Evolutionary conservation across 2,888 invertebrate species (phyloP), one percentile per base, ranked within the genome.

Genomic region (Tridacna gigas): DNA sequence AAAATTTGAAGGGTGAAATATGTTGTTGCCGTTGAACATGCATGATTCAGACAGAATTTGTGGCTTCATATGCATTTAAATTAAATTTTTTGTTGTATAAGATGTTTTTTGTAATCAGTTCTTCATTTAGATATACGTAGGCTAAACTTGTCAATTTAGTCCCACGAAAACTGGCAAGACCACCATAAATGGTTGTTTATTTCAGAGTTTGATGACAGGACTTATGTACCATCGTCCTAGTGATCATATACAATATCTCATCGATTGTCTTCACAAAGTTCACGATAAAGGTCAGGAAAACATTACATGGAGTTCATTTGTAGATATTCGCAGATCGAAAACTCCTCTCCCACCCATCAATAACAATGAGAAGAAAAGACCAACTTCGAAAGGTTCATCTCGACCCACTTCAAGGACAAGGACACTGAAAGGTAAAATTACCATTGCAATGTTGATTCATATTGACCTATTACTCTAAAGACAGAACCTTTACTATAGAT

Each of bases 121-220:
- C n/a, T n/a, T n/a, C n/a, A n/a, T n/a, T n/a, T n/a, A n/a, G n/a
- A n/a, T n/a, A n/a, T n/a, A n/a, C n/a, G n/a, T n/a, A n/a, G n/a
- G n/a, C n/a, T n/a, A n/a, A n/a, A n/a, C n/a, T n/a, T n/a, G n/a
- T n/a, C n/a, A n/a, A n/a, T n/a, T n/a, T n/a, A n/a, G n/a, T n/a
- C n/a, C n/a, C n/a, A n/a, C n/a, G n/a, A n/a, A n/a, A n/a, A n/a
- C n/a, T n/a, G n/a, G n/a, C n/a, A n/a, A n/a, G n/a, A n/a, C n/a
- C n/a, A n/a, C n/a, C 37, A 2, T 37, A 7, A 37, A 37, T 37
- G 37, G 37, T 28, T 28, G 11, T 47, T 25, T 63, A 0, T 85
- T 91, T 88, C 91, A 95, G 95, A 95, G 95, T 83, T 89, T 95
- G 63, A 95, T 95, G 95, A 95, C 95, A 51, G 95, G 95, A 5